A percentile compares a stretch with the other conserved stretches of the same genome.
phyloP scores from a whole-genome alignment of 2,113 vertebrate species.

The Oophaga pumilio region DNA sequence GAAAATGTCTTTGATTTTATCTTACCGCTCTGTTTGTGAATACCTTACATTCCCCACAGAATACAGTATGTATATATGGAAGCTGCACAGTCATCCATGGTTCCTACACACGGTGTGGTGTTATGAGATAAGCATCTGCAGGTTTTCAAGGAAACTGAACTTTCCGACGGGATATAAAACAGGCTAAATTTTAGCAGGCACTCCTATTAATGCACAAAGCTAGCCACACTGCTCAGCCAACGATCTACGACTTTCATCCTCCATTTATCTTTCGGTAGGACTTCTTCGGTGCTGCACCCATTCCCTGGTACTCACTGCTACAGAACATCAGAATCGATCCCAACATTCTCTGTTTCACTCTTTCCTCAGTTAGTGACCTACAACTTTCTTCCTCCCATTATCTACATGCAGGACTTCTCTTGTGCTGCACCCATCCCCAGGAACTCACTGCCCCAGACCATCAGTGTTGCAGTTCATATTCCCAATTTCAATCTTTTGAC shows the following conservation, averaged over 20 bases:
- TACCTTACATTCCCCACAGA: rapidly evolving
- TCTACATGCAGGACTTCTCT: too few relatives aligned
- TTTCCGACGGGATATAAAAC: not conserved
- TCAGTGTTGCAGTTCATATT: too few relatives aligned
- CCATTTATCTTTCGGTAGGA: too few relatives aligned
- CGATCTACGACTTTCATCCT: too few relatives aligned
- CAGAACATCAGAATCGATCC: not conserved
- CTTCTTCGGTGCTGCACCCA: too few relatives aligned
- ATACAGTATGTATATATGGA: too few relatives aligned
- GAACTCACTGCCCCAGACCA: too few relatives aligned
- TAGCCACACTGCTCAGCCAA: not conserved
- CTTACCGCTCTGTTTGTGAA: not conserved
- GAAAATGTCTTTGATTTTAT: not conserved
- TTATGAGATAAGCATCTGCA: not conserved
- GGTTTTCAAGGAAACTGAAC: not conserved
- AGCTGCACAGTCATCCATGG: not conserved
- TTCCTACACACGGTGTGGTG: not conserved
- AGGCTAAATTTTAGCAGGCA: not conserved
- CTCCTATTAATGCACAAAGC: not conserved
- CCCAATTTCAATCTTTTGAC: too few relatives aligned
- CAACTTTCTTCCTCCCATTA: too few relatives aligned
- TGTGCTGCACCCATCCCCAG: too few relatives aligned
- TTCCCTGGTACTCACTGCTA: not conserved
- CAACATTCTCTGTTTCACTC: not conserved
- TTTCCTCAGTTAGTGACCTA: too few relatives aligned